phyloP scores from a whole-genome alignment of 1,140 invertebrate genomes.

The Drosophila nasuta region DNA sequence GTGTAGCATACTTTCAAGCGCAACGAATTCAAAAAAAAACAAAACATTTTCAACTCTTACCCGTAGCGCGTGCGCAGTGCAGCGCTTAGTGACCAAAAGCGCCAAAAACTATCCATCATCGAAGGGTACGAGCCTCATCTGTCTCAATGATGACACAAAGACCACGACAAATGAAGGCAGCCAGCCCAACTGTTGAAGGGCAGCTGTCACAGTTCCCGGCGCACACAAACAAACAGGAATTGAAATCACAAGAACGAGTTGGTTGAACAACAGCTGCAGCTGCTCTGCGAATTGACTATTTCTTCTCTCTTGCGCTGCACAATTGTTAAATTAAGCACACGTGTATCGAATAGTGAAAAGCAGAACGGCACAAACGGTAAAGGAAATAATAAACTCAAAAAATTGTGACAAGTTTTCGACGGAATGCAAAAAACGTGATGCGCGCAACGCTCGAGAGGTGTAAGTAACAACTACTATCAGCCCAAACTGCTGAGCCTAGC shows the following conservation, averaged over 20 bases:
- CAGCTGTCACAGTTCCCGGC: slow-evolving; percentile 53
- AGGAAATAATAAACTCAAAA: slow-evolving; percentile 33
- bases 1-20: slow-evolving; percentile 56
- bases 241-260: not conserved
- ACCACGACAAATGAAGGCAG: slow-evolving; percentile 2
- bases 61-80: slow-evolving; percentile 73
- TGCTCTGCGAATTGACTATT: slow-evolving; percentile 54
- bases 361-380: too few species aligned
- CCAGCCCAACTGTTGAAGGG: slow-evolving; percentile 44
- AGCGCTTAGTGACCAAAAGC: slow-evolving; percentile 61
- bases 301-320: slow-evolving; percentile 41
- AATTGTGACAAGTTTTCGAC: slow-evolving; percentile 48
- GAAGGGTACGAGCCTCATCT: slow-evolving; percentile 26
- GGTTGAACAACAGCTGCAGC: not conserved
- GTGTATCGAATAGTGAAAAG: not conserved
- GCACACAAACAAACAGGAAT: slow-evolving; percentile 10
- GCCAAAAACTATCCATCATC: slow-evolving; percentile 77
- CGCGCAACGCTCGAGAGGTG: slow-evolving; percentile 69
- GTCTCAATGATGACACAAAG: slow-evolving; percentile 14
- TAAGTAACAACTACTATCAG: slow-evolving; percentile 37
- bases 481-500: slow-evolving; percentile 12
- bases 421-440: slow-evolving; percentile 38
- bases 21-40: not conserved
- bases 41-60: slow-evolving; percentile 44
- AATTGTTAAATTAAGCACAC: slow-evolving; percentile 58